Base-by-base conservation (phyloP, 1,140 invertebrate genomes). In the Drosophila nigromelanica region DNA sequence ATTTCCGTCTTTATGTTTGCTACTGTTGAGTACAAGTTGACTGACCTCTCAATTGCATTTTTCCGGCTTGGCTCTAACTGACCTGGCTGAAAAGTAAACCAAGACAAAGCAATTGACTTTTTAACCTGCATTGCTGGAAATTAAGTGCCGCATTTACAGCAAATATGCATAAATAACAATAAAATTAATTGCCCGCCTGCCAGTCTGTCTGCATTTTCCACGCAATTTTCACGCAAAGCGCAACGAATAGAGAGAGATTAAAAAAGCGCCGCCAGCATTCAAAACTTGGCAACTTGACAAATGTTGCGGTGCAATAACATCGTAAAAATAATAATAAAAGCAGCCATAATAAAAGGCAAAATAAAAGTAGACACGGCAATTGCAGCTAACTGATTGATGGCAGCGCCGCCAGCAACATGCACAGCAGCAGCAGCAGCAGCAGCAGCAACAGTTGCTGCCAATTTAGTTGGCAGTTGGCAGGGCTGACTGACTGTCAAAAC, bases 101-200 rank as follows among this genome's bases (percentile, higher is more conserved):
- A 81, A 81, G 78, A 66, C 82, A 76, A 76, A 75, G 70, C 76
- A 74, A 79, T 89, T 89, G 83, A 89, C 83, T 79, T 73, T 70
- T 77, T 86, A 80, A 79, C 79, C 83, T 73, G 82, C 82, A 75
- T 81, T 63, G 50, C 64, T 50, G 69, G 78, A 76, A 73, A 79
- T 83, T 76, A 76, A 61, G 15, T n/a, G 30, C 47, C 8, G 55
- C 50, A 60, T 42, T 51, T 60, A 68, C 68, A 76, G 62, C 63
- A 73, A 76, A 75, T 75, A 54, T 67, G 71, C 82, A 82, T 86
- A 87, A 87, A 75, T 69, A 78, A 62, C 61, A 59, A 72, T 87
- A 69, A 89, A 80, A 83, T 83, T 87, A 87, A 87, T 87, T 89
- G 83, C 70, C 56, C 73, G 78, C 12, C 52, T 24, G 10, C 11